phyloP scores from a whole-genome alignment of 2,113 vertebrate species.

The Paedocypris sp. region DNA sequence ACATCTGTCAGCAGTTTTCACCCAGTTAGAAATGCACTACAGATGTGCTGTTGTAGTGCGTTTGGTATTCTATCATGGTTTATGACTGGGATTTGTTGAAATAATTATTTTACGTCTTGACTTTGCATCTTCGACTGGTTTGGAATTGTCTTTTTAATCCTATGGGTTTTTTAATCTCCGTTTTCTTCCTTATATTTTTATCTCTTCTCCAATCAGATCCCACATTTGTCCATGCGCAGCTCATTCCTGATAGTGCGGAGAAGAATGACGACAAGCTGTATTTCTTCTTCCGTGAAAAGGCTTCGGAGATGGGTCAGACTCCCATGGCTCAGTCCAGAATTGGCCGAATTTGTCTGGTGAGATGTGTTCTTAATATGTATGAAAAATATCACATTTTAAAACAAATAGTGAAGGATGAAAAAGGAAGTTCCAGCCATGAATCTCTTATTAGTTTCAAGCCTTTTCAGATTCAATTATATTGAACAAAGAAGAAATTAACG shows the following conservation, averaged over 20 bases:
- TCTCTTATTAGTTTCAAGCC: background rate
- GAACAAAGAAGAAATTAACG: no score
- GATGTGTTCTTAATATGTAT: slow-evolving; percentile 28
- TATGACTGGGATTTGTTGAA: no score
- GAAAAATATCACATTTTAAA: background rate
- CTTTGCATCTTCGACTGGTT: background rate
- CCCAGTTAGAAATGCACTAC: no score
- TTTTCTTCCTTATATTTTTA: background rate
- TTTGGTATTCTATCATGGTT: no score
- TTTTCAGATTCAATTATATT: background rate
- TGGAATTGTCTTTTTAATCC: background rate
- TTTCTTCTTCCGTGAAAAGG: slow-evolving; percentile 97
- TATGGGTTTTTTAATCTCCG: background rate
- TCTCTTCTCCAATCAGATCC: slow-evolving; percentile 66
- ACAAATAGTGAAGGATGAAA: no score
- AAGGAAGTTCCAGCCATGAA: no score
- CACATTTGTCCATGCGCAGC: slow-evolving; percentile 84
- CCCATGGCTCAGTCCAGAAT: slow-evolving; percentile 89
- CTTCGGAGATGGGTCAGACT: slow-evolving; percentile 80
- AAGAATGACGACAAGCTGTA: slow-evolving; percentile 98
- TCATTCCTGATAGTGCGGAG: slow-evolving; percentile 92
- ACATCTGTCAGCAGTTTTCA: no score
- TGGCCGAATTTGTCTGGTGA: slow-evolving; percentile 91
- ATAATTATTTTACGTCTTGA: no score
- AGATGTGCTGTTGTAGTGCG: no score